Percentiles rank a stretch among this genome's conserved stretches.
phyloP scores from a whole-genome alignment of 2,888 invertebrate species.

The Lutraria lutraria region DNA sequence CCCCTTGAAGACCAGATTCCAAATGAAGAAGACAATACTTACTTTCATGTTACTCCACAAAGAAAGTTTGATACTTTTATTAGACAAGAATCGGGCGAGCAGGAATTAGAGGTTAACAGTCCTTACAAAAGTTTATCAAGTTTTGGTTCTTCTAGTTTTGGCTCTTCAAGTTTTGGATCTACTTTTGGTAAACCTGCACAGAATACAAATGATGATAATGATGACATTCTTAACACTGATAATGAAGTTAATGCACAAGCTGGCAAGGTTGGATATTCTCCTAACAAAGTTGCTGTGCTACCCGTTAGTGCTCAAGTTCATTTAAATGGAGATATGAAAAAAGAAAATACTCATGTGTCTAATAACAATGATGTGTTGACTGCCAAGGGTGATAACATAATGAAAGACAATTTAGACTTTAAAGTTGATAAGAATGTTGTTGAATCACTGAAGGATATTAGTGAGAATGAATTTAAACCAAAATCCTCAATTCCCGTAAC shows the following conservation, averaged over 20 bases:
- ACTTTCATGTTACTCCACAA: conserved; percentile 62
- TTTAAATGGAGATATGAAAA: conserved; percentile 14
- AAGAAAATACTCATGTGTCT: neutral
- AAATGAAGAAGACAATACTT: conserved; percentile 58
- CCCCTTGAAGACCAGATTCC: conserved; percentile 46
- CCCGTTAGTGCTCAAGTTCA: conserved; percentile 24
- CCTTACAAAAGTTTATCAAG: conserved; percentile 62
- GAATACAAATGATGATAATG: neutral
- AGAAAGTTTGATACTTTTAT: conserved; percentile 52
- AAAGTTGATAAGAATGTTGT: conserved; percentile 21
- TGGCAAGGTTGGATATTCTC: neutral
- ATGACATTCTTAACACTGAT: neutral
- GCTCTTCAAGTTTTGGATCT: conserved; percentile 55
- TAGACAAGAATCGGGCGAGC: conserved; percentile 55
- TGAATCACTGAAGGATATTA: neutral
- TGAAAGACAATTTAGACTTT: neutral
- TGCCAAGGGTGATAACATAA: neutral
- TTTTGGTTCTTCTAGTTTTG: conserved; percentile 65
- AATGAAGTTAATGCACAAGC: neutral
- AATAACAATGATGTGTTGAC: neutral
- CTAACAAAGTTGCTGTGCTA: conserved; percentile 14
- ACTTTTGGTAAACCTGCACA: conserved; percentile 51
- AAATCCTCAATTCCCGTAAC: conserved; percentile 53
- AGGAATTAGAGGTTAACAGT: conserved; percentile 24
- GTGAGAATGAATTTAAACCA: conserved; percentile 14